Percentiles rank a stretch among this genome's conserved stretches.
Evolutionary conservation across 2,113 vertebrate genomes (phyloP).

Genomic region (Marmota flaviventris): DNA sequence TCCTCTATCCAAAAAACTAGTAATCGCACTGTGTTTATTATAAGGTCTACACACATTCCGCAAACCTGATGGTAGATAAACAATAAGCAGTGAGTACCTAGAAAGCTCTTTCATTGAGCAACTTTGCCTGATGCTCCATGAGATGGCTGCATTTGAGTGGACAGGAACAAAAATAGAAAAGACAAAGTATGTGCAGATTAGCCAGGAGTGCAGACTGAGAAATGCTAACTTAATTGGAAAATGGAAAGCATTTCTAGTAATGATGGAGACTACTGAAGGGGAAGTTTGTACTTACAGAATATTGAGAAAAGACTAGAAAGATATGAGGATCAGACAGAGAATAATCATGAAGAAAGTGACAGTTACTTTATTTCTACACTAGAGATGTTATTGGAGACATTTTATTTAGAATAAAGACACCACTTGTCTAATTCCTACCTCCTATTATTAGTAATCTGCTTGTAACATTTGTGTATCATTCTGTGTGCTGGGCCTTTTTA

Average conservation of each 20-base stretch:
- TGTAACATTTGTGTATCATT: not conserved
- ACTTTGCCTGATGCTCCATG: not conserved
- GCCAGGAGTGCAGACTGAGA: not conserved
- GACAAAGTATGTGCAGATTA: not conserved
- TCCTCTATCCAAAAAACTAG: not conserved
- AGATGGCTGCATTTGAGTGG: not conserved
- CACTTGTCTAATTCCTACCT: accelerated
- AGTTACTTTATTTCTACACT: not conserved
- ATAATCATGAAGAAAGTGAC: not conserved
- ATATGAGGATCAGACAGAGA: not conserved
- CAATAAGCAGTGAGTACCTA: not conserved
- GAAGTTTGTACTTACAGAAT: not conserved
- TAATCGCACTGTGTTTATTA: not conserved
- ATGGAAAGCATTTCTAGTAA: not conserved
- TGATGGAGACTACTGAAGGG: not conserved
- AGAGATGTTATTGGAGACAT: not conserved
- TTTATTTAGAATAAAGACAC: not conserved
- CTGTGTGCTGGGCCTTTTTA: not conserved
- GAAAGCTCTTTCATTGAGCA: not conserved
- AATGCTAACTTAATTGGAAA: not conserved
- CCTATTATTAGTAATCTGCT: not conserved
- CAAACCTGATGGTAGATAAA: not conserved
- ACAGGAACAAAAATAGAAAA: not conserved
- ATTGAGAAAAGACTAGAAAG: not conserved
- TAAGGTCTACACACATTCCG: not conserved